Base-by-base conservation (phyloP, 2,113 vertebrate species). In the Saccopteryx leptura region DNA sequence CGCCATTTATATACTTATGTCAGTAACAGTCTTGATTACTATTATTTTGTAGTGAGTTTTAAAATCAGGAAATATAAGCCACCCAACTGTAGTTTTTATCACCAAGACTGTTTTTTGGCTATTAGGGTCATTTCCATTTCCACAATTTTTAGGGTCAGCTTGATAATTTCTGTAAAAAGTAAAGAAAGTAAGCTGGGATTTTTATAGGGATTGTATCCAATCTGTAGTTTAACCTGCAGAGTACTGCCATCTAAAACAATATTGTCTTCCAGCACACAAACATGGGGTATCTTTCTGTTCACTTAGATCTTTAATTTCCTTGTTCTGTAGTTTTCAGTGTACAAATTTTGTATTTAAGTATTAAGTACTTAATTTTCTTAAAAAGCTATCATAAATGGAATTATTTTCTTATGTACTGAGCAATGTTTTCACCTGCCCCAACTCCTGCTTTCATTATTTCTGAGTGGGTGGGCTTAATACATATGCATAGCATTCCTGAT, bases 171-270 rank as follows among this genome's bases (percentile, higher is more conserved):
- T 91, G 0, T 61, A 91, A 60, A 50, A 61, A 63, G 46, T 56
- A 63, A 33, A 31, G 58, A 76, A 33, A 9, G 48, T 3, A 60
- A 60, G 19, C 21, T 60, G n/a, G 54, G 18, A 33, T 58, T 81
- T 91, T 91, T 95, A 83, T 18, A 94, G 31, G 28, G 31, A 71
- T 56, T 91, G 14, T 50, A 5, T 21, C 72, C 1, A 94, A 71
- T 63, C 10, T 79, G 13, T 33, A 52, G 39, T 24, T 54, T 46
- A 71, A 63, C 5, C 76, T 28, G 9, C 24, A 24, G 28, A 68
- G 33, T n/a, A 48, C 18, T 61, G 10, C 23, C 12, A 90, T 52
- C 24, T 31, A 26, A 90, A 90, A 90, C 13, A 74, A n/a, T 24
- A 74, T 68, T 63, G 21, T 58, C 11, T 66, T 87, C 4, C 56